Evolutionary conservation across 2,797 vertebrate species (phyloP).

Genomic region (Oceanodroma leucorhoa): DNA sequence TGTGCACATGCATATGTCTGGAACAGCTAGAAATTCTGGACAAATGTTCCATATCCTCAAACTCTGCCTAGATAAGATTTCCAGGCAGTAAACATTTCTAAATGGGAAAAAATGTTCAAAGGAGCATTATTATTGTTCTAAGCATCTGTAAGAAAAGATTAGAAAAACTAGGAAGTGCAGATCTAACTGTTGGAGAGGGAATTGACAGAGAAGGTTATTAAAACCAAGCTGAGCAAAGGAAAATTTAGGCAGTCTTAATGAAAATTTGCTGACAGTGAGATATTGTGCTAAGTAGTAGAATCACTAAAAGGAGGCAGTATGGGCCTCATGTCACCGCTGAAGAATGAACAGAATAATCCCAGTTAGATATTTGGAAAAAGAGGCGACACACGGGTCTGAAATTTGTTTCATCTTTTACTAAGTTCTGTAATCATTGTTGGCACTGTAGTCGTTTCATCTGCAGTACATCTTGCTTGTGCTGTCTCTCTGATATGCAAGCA

Average conservation of each 20-base stretch:
- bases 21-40: background rate
- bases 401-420: background rate
- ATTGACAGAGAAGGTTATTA: background rate
- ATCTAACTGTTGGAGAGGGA: background rate
- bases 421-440: background rate
- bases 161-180: background rate
- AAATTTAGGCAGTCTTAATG: background rate
- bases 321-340: background rate
- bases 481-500: background rate
- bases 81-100: background rate
- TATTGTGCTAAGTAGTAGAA: background rate
- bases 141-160: background rate
- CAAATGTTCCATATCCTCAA: background rate
- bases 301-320: background rate
- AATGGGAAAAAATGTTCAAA: background rate
- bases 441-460: background rate
- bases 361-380: background rate
- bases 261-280: background rate
- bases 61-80: background rate
- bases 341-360: background rate
- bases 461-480: background rate
- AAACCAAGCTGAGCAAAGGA: background rate
- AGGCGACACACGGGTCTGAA: background rate
- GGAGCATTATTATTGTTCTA: background rate
- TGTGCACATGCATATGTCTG: background rate